phyloP scores from a whole-genome alignment of 2,797 vertebrate species.

The Falco rusticolus region DNA sequence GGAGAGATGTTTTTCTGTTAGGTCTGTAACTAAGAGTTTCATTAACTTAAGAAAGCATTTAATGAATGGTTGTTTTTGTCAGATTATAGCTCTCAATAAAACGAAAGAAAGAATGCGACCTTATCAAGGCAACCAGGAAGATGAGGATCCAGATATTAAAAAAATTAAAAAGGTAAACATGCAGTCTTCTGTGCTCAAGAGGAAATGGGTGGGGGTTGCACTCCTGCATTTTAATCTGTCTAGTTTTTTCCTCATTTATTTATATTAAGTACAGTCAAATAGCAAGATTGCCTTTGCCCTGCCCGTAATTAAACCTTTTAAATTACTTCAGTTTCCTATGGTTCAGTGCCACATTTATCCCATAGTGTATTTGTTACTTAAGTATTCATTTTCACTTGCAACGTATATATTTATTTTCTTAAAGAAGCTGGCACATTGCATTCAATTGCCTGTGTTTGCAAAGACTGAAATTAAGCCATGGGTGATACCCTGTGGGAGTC shows the following conservation, averaged over 20 bases:
- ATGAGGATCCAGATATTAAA: slow-evolving; percentile 97
- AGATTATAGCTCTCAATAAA: slow-evolving; percentile 98
- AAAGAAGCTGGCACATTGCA: background rate
- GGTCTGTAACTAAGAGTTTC: background rate
- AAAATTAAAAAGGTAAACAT: slow-evolving; percentile 96
- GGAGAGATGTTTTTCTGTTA: background rate
- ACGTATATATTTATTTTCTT: background rate
- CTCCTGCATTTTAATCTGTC: background rate
- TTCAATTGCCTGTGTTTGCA: background rate
- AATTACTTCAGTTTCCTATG: background rate
- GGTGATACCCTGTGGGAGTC: background rate
- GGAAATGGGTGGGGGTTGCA: background rate
- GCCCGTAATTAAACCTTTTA: background rate
- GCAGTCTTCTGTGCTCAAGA: background rate
- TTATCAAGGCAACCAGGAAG: slow-evolving; percentile 90
- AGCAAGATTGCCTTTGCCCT: background rate
- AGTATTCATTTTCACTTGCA: background rate
- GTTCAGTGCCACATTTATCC: background rate
- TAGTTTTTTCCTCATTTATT: background rate
- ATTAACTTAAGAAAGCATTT: background rate
- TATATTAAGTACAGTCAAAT: background rate
- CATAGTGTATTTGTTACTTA: background rate
- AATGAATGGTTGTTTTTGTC: slow-evolving; percentile 44
- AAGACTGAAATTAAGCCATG: background rate
- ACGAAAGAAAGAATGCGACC: slow-evolving; percentile 97